Conservation (phyloP, 2,113 vertebrate genomes). For the Clarias macrocephalus region DNA sequence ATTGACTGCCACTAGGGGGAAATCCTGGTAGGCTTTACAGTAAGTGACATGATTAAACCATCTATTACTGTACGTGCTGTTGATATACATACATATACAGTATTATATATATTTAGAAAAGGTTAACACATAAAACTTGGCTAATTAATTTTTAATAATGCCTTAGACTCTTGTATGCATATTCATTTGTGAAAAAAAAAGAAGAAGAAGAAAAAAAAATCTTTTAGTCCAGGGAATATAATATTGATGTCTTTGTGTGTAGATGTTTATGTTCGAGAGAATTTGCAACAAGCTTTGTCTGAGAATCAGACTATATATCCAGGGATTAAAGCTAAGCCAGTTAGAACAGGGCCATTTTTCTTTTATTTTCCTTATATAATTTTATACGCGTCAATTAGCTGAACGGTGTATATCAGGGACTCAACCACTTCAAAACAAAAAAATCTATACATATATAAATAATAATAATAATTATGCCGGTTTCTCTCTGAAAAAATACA, state of each 20-base stretch:
- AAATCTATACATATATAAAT: too few relatives aligned
- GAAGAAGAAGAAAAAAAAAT: too few relatives aligned
- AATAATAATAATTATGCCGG: too few relatives aligned
- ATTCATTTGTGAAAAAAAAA: background rate
- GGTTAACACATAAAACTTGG: too few relatives aligned
- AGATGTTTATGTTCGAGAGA: background rate
- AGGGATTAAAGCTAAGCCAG: constrained; percentile 16
- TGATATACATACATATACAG: too few relatives aligned
- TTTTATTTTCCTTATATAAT: background rate
- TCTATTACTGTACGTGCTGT: too few relatives aligned
- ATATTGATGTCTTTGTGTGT: background rate
- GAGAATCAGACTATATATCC: constrained; percentile 9
- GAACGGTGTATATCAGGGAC: background rate
- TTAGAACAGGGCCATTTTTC: background rate
- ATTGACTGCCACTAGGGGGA: too few relatives aligned
- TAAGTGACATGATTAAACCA: too few relatives aligned
- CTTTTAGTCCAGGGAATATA: background rate
- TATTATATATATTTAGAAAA: too few relatives aligned
- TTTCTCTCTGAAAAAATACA: background rate
- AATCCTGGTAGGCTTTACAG: too few relatives aligned
- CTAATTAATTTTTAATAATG: too few relatives aligned
- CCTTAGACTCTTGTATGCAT: too few relatives aligned
- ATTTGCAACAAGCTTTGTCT: background rate
- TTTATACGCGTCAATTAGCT: background rate
- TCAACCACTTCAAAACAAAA: constrained; percentile 6